Base-by-base conservation (phyloP, 1,140 invertebrate species). In the Procambarus virginalis region DNA sequence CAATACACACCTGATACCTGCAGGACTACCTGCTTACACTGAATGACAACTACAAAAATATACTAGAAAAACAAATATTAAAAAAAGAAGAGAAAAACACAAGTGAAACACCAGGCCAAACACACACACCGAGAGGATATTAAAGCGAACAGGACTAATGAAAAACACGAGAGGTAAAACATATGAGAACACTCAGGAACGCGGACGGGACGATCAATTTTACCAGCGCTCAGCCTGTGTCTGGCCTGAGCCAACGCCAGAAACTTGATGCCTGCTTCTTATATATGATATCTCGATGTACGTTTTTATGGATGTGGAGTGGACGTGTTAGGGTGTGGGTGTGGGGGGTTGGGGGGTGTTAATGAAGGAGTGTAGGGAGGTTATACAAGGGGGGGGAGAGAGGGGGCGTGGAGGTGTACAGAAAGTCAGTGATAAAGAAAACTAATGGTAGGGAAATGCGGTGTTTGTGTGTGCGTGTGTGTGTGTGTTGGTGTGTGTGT, bases 281-380 rank as follows among this genome's bases (percentile, higher is more conserved):
- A 70, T 22, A 70, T n/a, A 2, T 70, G 68, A 70, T n/a, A 70
- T n/a, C 3, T 34, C 2, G 68, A 8, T 70, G n/a, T n/a, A 8
- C 4, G 68, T 22, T 70, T 34, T 34, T 70, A 34, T 70, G 22
- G 60, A 55, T 55, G 51, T 64, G 60, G 60, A 4, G 14, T 8
- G 12, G n/a, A 17, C 4, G 68, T 34, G 4, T 2, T 70, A 17
- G 6, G 68, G 68, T 70, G 68, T 70, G 68, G 68, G 68, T 70
- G 68, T 0, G 20, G 68, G 68, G 22, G n/a, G 20, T n/a, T 34
- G 20, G 64, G 64, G 12, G 68, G n/a, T 70, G 68, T n/a, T 22
- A 17, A 10, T 22, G n/a, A 10, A 34, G n/a, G 64, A n/a, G 60
- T 55, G 48, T 85, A 85, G 76, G 51, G 58, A 85, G 76, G 48